phyloP scores from a whole-genome alignment of 2,888 invertebrate species.

The Venusia cambrica region DNA sequence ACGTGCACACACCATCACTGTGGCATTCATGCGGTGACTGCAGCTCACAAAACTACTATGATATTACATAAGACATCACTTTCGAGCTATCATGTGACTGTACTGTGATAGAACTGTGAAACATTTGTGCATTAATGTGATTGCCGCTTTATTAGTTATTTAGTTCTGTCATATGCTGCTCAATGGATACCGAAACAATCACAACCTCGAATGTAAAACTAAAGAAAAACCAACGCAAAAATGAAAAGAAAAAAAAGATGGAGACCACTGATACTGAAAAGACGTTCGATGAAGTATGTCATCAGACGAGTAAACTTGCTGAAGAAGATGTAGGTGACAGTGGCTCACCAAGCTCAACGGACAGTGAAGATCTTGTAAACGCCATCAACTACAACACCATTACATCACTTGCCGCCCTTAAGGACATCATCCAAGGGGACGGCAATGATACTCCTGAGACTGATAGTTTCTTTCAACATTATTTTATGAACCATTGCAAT shows the following conservation, averaged over 20 bases:
- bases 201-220: constrained; percentile 44
- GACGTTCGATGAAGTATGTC: constrained; percentile 41
- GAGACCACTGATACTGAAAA: constrained; percentile 37
- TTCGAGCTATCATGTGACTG: constrained; percentile 62
- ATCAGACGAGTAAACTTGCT: constrained; percentile 41
- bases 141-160: constrained; percentile 37
- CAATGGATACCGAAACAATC: constrained; percentile 67
- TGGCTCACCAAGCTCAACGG: constrained; percentile 76
- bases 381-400: constrained; percentile 87
- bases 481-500: constrained; percentile 87
- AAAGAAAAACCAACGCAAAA: constrained; percentile 56
- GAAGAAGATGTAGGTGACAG: constrained; percentile 40
- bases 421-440: constrained; percentile 84
- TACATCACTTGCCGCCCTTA: constrained; percentile 84
- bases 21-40: constrained; percentile 58
- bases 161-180: constrained; percentile 56
- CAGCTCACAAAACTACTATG: constrained; percentile 45
- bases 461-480: constrained; percentile 85
- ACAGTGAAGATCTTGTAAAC: constrained; percentile 83
- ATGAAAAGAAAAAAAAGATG: constrained; percentile 70
- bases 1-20: constrained; percentile 39
- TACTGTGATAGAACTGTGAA: constrained; percentile 46
- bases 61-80: constrained; percentile 54
- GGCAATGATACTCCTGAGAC: constrained; percentile 79
- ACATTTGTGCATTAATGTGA: constrained; percentile 43